A percentile compares a stretch with the other conserved stretches of the same genome.
Evolutionary conservation across 2,888 invertebrate genomes (phyloP).

Genomic region (Metallyticus violacea): DNA sequence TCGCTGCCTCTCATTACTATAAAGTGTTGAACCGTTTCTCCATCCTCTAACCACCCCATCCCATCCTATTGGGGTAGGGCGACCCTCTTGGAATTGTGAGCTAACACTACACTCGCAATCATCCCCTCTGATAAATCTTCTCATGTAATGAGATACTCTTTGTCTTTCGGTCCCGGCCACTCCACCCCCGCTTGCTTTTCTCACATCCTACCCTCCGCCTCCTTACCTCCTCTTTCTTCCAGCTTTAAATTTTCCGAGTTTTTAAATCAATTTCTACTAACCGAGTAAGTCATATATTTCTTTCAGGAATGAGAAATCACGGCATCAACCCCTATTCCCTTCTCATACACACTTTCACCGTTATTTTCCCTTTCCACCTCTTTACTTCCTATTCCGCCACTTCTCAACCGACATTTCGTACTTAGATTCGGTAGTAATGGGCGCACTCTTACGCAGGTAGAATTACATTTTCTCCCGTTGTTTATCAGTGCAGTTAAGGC

Average conservation of each 20-base stretch:
- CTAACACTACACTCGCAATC: conserved; percentile 17
- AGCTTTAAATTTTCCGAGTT: conserved; percentile 29
- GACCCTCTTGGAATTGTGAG: not conserved
- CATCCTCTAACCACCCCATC: not conserved
- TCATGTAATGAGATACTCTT: conserved; percentile 31
- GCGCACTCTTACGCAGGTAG: not conserved
- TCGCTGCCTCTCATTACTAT: conserved; percentile 2
- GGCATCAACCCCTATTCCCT: not conserved
- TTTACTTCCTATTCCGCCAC: not conserved
- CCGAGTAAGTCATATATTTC: conserved; percentile 31
- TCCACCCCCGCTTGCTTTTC: not conserved
- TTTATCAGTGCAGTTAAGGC: conserved; percentile 6
- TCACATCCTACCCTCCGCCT: not conserved
- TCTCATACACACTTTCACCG: not conserved
- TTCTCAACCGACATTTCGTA: conserved; percentile 1
- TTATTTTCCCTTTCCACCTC: conserved; percentile 8
- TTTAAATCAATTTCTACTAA: conserved; percentile 32
- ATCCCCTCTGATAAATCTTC: conserved; percentile 29
- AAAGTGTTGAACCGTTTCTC: conserved; percentile 13
- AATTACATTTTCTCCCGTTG: conserved; percentile 13
- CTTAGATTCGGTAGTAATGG: conserved; percentile 18
- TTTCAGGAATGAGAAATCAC: conserved; percentile 31
- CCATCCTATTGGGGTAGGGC: not conserved
- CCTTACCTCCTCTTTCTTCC: conserved; percentile 10
- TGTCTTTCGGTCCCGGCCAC: conserved; percentile 22